A percentile compares a stretch with the other conserved stretches of the same genome.
phyloP scores from a whole-genome alignment of 2,797 vertebrate genomes.

The Trematomus bernacchii region DNA sequence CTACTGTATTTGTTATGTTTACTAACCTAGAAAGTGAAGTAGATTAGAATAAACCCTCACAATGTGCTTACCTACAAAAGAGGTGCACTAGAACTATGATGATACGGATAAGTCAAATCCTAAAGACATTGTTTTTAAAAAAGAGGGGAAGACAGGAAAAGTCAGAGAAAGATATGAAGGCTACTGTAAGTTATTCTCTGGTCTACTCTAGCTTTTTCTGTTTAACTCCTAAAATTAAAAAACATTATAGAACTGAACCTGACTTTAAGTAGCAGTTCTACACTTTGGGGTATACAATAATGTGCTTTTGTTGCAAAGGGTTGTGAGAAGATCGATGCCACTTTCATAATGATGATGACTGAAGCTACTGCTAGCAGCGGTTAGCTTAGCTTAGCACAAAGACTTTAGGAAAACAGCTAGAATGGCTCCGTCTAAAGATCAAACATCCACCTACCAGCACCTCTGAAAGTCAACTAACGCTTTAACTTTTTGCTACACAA shows the following conservation, averaged over 20 bases:
- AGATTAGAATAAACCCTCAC: background rate
- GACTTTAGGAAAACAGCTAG: background rate
- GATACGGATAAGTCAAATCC: conserved; percentile 12
- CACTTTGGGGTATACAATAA: background rate
- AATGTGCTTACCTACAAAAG: conserved; percentile 27
- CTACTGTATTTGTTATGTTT: background rate
- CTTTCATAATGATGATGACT: background rate
- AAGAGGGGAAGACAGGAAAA: conserved; percentile 21
- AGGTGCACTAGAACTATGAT: conserved; percentile 26
- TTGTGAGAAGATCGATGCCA: conserved; percentile 1
- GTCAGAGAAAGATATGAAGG: conserved; percentile 16
- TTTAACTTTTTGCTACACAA: background rate
- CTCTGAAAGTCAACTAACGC: background rate
- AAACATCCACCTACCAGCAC: background rate
- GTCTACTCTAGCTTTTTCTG: conserved; percentile 1
- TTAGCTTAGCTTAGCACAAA: conserved; percentile 23
- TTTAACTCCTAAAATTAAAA: background rate
- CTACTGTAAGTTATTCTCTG: background rate
- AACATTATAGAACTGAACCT: conserved; percentile 4
- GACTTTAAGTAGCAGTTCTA: conserved; percentile 15
- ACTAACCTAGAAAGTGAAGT: background rate
- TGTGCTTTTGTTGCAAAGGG: conserved; percentile 15
- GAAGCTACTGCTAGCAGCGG: background rate
- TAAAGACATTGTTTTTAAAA: conserved; percentile 16
- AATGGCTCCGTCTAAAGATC: background rate